These are phyloP conservation scores for Drosophila stalkeri DNA, from an alignment of 2,888 invertebrate genomes.

Conservation along the genomic window DNA sequence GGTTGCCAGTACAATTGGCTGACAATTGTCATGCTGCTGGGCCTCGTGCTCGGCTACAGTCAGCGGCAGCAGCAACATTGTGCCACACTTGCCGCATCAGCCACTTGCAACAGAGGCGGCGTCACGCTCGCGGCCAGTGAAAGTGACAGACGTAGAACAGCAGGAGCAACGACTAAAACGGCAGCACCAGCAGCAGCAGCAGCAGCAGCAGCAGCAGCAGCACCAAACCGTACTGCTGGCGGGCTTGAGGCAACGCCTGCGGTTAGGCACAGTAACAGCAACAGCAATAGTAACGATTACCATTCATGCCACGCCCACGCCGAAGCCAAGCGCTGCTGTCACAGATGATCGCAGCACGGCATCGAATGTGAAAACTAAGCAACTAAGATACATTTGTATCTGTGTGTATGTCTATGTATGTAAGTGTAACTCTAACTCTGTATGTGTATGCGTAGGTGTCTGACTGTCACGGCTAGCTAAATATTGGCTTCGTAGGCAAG, in stretches of 20 bases:
- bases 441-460: conserved; percentile 19
- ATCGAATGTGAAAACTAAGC: conserved; percentile 30
- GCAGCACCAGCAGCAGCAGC: conserved; percentile 19
- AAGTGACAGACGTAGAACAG: conserved; percentile 41
- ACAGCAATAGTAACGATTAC: background rate
- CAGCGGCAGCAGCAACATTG: conserved; percentile 50
- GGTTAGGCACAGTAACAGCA: conserved; percentile 31
- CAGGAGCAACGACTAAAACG: conserved; percentile 24
- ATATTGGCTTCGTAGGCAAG: conserved; percentile 10
- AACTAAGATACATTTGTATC: conserved; percentile 13
- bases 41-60: conserved; percentile 81
- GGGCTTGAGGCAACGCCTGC: conserved; percentile 33
- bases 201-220: conserved; percentile 20
- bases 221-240: conserved; percentile 14
- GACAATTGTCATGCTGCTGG: conserved; percentile 82
- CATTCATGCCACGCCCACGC: conserved; percentile 33
- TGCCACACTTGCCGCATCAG: conserved; percentile 42
- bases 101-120: conserved; percentile 30
- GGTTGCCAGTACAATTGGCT: conserved; percentile 85
- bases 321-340: conserved; percentile 55
- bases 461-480: conserved; percentile 32
- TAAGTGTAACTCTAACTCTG: conserved; percentile 6
- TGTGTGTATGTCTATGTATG: conserved; percentile 22
- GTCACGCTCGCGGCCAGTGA: conserved; percentile 46
- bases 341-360: conserved; percentile 66